A percentile compares a stretch with the other conserved stretches of the same genome.
These are phyloP conservation scores for Ladona fulva DNA, from an alignment of 1,140 invertebrate genomes.

Conservation along the genomic window DNA sequence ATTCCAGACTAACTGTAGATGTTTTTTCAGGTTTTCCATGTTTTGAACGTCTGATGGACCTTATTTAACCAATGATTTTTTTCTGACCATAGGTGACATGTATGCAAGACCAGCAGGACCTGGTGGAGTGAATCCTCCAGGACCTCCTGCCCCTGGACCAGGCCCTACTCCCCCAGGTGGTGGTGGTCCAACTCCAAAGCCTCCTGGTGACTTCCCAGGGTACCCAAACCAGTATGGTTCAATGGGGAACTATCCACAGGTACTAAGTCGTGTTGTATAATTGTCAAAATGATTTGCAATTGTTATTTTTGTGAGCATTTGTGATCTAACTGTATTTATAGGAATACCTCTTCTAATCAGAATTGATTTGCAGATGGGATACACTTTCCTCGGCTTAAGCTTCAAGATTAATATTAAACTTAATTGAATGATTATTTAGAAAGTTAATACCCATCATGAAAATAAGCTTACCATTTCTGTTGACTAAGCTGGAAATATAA, in stretches of 20 bases:
- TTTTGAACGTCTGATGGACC: conserved; percentile 11
- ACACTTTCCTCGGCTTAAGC: too few relatives aligned
- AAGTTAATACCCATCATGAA: too few relatives aligned
- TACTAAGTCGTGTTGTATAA: conserved; percentile 8
- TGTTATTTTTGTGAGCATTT: too few relatives aligned
- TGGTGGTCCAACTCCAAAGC: conserved; percentile 38
- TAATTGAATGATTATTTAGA: too few relatives aligned
- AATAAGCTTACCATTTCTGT: too few relatives aligned
- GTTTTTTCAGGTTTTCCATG: background rate
- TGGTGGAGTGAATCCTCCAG: conserved; percentile 30
- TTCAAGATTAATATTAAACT: too few relatives aligned
- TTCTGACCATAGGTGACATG: conserved; percentile 37
- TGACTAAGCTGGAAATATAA: too few relatives aligned
- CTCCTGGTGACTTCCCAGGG: conserved; percentile 38
- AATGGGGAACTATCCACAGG: conserved; percentile 38
- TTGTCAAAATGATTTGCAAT: too few relatives aligned
- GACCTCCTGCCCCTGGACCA: conserved; percentile 42
- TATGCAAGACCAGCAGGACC: conserved; percentile 38
- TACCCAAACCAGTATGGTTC: conserved; percentile 29
- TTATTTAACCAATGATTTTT: conserved; percentile 20
- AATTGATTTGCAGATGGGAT: too few relatives aligned
- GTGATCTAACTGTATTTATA: too few relatives aligned
- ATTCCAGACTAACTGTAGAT: too few relatives aligned
- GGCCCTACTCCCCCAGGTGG: conserved; percentile 39
- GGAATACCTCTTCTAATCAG: too few relatives aligned